Evolutionary conservation across 1,140 invertebrate genomes (phyloP).

Genomic region (Sinella curviseta): DNA sequence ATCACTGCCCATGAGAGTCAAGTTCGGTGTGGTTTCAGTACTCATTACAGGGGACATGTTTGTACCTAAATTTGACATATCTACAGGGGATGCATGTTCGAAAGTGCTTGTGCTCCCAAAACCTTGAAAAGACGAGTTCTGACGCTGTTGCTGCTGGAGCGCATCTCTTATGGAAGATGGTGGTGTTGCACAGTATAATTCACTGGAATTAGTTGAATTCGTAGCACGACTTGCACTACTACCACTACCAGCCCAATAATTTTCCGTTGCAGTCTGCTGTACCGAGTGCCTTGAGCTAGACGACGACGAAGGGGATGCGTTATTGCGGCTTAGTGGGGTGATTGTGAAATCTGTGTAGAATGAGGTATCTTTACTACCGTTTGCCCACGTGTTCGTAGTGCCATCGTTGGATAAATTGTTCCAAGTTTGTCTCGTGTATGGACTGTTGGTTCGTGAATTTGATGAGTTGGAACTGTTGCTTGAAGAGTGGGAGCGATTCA

Average conservation of each 20-base stretch:
- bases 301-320: background rate
- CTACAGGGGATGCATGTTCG: background rate
- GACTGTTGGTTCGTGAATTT: conserved; percentile 10
- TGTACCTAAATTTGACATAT: background rate
- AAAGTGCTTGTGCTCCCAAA: background rate
- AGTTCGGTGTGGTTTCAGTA: background rate
- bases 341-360: conserved; percentile 15
- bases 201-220: background rate
- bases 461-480: conserved; percentile 17
- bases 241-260: background rate
- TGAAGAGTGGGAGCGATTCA: background rate
- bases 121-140: background rate
- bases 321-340: background rate
- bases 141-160: background rate
- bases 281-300: background rate
- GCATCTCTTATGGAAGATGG: background rate
- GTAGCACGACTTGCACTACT: background rate
- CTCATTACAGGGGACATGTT: background rate
- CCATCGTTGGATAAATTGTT: background rate
- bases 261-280: background rate
- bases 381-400: background rate
- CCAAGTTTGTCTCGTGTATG: background rate
- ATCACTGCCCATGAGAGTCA: no score
- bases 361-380: background rate
- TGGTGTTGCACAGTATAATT: background rate